Base-by-base conservation (phyloP, 2,888 invertebrate species). In the Caenorhabditis sp. region DNA sequence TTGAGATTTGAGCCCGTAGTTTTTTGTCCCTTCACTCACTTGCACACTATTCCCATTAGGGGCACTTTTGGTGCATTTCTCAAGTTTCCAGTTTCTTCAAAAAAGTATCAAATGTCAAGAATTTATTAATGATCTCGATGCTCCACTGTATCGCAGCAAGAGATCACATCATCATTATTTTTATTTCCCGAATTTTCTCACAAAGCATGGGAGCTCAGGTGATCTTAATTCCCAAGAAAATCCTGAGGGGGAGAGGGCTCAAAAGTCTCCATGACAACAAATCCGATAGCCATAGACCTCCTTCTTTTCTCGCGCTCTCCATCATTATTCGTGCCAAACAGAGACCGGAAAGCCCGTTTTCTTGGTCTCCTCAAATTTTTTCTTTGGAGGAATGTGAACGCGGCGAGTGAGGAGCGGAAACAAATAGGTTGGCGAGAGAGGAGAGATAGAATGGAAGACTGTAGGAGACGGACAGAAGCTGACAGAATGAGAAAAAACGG, bases 191-290 rank as follows among this genome's bases (percentile, higher is more conserved):
- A n/a, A n/a, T n/a, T 14, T 54, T 12, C 14, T 26, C 24, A 10
- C 6, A 38, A 10, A 38, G 38, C 38, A 6, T 35, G 31, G 8
- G 31, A 4, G 4, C 31, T 35, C 31, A 35, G 31, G 31, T 35
- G 31, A 12, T 51, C 10, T 22, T 51, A 10, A n/a, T n/a, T n/a
- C n/a, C n/a, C n/a, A 14, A n/a, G 8, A 14, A 41, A 64, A 26
- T n/a, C n/a, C n/a, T n/a, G 8, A 41, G 4, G 26, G 22, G n/a
- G 16, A 5, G 10, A 12, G 16, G 6, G 4, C 28, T 51, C 54
- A 63, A 38, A 54, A 61, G 38, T 70, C 41, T 70, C 77, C 77
- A 77, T 77, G 77, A 63, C 77, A 68, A 77, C 77, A 56, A 76
- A 75, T 75, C 69, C 56, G 12, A 49, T 59, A 47, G 14, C 64